A percentile compares a stretch with the other conserved stretches of the same genome.
Conservation (phyloP, 1,140 invertebrate species). For the Plodia interpunctella region DNA sequence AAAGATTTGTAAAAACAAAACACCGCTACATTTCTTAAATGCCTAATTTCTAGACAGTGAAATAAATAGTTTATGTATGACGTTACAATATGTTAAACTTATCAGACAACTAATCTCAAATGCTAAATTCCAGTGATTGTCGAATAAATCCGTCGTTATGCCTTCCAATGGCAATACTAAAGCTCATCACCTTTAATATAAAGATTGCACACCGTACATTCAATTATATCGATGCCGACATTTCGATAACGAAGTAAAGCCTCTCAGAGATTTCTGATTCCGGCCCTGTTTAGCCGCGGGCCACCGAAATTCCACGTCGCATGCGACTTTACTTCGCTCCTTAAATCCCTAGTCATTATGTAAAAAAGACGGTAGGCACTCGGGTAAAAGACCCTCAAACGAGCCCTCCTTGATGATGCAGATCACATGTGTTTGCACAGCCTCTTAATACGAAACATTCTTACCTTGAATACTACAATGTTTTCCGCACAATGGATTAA, state of each 20-base stretch:
- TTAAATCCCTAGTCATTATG: conserved; percentile 36
- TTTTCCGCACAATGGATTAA: conserved; percentile 8
- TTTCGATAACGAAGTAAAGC: conserved; percentile 7
- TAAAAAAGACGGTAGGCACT: conserved; percentile 19
- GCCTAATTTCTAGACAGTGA: too few species aligned
- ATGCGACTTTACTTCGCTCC: conserved; percentile 25
- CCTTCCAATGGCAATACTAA: not conserved
- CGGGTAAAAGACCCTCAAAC: not conserved
- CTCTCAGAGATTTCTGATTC: conserved; percentile 21
- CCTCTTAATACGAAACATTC: conserved; percentile 4
- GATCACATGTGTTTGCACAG: not conserved
- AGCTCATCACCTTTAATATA: conserved; percentile 1
- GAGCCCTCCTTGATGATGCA: not conserved
- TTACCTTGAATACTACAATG: not conserved
- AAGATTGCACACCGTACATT: not conserved
- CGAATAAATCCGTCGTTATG: not conserved
- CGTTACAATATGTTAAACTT: too few species aligned
- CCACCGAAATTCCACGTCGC: conserved; percentile 53
- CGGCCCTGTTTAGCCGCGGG: conserved; percentile 43
- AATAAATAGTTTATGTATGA: too few species aligned
- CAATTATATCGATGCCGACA: conserved; percentile 5
- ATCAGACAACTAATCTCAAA: too few species aligned
- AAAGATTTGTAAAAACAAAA: too few species aligned
- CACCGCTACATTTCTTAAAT: too few species aligned
- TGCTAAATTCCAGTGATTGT: not conserved